Conservation (phyloP, 1,140 invertebrate genomes). For the Drosophila arizonae region DNA sequence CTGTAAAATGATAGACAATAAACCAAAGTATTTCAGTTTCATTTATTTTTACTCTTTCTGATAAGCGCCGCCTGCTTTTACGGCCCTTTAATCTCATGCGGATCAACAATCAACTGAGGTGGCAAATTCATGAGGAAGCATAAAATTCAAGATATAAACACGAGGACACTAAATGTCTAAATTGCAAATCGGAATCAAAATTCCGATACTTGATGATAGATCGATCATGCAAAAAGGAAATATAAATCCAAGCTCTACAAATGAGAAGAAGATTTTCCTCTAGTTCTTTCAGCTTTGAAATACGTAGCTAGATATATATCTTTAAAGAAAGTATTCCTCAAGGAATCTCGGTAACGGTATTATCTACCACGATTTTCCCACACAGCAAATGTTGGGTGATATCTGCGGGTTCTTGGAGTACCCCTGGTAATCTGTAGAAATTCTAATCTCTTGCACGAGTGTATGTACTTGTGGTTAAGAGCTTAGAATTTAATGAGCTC, state of each 20-base stretch:
- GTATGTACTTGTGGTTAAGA: background rate
- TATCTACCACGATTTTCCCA: background rate
- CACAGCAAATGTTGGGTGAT: background rate
- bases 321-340: too few relatives aligned
- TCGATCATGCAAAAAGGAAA: too few relatives aligned
- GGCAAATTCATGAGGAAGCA: constrained; percentile 11
- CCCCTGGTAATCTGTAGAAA: background rate
- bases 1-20: constrained; percentile 45
- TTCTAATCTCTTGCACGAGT: background rate
- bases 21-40: constrained; percentile 9
- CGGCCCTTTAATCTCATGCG: constrained; percentile 5
- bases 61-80: constrained; percentile 18
- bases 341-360: too few relatives aligned
- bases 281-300: too few relatives aligned
- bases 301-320: too few relatives aligned
- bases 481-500: background rate
- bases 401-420: background rate
- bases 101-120: constrained; percentile 22
- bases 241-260: too few relatives aligned
- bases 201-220: too few relatives aligned
- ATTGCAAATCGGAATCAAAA: background rate
- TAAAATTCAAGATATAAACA: background rate
- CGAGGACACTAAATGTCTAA: background rate
- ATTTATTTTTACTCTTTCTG: constrained; percentile 2
- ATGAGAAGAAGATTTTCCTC: too few relatives aligned